Evolutionary conservation across 2,113 vertebrate species (phyloP), one percentile per base, ranked within the genome.

Genomic region (Cyprinodon variegatus): DNA sequence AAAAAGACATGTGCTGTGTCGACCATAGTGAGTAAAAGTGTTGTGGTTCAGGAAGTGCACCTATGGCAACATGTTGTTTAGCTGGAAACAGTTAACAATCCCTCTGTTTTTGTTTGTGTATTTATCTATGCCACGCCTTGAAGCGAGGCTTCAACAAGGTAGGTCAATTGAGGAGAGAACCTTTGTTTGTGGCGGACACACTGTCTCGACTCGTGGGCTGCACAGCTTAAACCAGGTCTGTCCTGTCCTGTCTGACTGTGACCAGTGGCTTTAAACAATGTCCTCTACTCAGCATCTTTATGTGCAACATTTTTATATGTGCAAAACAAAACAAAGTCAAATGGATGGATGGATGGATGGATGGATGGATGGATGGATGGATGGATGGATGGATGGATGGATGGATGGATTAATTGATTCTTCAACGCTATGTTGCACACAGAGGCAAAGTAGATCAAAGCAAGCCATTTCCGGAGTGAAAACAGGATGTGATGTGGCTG

Each of bases 141-240:
- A 94, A 94, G 92, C 92, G 90, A 94, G 86, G 89, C 90, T 93
- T 86, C 80, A 88, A 86, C 83, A 93, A 94, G 93, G 93, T 94
- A 94, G 92, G 93, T 93, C 66, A 39, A 68, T 75, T 7, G 68
- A 77, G 68, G 64, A 78, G 79, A 76, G 66, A 87, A 77, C 57
- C 50, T 70, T 78, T 88, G 83, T 89, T 71, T 92, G 90, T 90
- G 78, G 87, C 14, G 90, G 85, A 83, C 82, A 83, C 74, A 79
- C 66, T 81, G 79, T 81, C 79, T 81, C 45, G 46, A 72, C 63
- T 72, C 66, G 50, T 80, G 72, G 74, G 67, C 43, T 76, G 65
- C 79, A 77, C 81, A 86, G 81, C 78, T 67, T 70, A 68, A 78
- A 59, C 64, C 77, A 77, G 3, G 45, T 77, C 79, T 74, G 64